Percentiles rank a stretch among this genome's conserved stretches.
Conservation (phyloP, 2,113 vertebrate genomes). For the Hemiprocne comata region DNA sequence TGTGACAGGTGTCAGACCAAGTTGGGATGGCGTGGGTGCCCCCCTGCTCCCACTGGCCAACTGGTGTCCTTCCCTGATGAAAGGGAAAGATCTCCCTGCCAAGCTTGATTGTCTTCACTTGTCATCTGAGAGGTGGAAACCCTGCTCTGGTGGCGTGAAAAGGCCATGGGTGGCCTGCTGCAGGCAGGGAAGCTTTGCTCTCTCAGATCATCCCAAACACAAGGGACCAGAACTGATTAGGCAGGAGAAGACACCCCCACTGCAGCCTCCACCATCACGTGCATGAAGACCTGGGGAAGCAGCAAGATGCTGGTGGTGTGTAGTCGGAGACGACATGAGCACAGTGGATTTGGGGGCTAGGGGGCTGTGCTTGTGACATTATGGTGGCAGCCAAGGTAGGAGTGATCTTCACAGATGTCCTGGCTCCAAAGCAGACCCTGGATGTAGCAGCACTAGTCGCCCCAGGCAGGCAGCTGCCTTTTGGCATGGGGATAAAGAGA, state of each 20-base stretch:
- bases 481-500: neutral
- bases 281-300: accelerated
- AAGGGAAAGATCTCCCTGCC: neutral
- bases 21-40: neutral
- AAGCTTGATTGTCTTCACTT: neutral
- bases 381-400: neutral
- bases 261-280: neutral
- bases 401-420: neutral
- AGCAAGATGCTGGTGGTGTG: neutral
- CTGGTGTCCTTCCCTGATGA: neutral
- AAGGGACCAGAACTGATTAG: accelerated
- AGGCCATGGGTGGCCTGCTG: neutral
- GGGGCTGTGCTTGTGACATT: neutral
- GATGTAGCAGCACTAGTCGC: accelerated
- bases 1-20: neutral
- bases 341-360: neutral
- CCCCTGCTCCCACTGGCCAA: accelerated
- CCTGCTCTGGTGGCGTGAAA: neutral
- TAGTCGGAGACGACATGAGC: neutral
- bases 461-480: neutral
- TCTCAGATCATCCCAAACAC: neutral
- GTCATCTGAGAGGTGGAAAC: neutral
- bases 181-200: neutral
- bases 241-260: neutral
- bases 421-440: neutral